Percentiles rank a stretch among this genome's conserved stretches.
phyloP scores from a whole-genome alignment of 2,797 vertebrate species.

The Acipenser transmontanus region DNA sequence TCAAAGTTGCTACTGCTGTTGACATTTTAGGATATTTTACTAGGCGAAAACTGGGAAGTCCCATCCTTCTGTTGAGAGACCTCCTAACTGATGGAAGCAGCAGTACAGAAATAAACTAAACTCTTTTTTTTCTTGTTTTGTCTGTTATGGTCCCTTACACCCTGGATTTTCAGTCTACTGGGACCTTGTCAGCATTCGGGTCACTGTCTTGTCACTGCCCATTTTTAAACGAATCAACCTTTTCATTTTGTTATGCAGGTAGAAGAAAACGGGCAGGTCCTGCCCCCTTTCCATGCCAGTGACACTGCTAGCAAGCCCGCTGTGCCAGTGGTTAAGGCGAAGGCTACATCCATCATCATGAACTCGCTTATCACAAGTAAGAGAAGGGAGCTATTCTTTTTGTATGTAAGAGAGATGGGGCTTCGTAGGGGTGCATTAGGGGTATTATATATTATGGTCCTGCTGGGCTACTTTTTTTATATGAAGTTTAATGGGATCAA shows the following conservation, averaged over 20 bases:
- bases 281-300: slow-evolving; percentile 21
- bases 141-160: slow-evolving; percentile 18
- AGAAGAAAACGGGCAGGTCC: slow-evolving; percentile 33
- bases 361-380: slow-evolving; percentile 89
- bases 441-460: too few species aligned
- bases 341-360: slow-evolving; percentile 73
- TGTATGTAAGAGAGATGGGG: background rate
- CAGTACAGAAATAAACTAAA: slow-evolving; percentile 23
- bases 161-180: slow-evolving; percentile 15
- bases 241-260: slow-evolving; percentile 36
- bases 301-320: slow-evolving; percentile 28
- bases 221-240: too few species aligned
- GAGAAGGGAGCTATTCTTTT: slow-evolving; percentile 24
- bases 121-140: slow-evolving; percentile 18
- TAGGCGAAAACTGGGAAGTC: slow-evolving; percentile 11
- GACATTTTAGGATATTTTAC: too few species aligned
- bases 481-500: too few species aligned
- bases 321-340: slow-evolving; percentile 52
- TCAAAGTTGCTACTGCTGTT: too few species aligned
- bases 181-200: background rate
- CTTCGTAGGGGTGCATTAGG: background rate
- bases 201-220: background rate
- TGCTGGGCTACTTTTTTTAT: too few species aligned
- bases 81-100: background rate
- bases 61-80: too few species aligned